A percentile compares a stretch with the other conserved stretches of the same genome.
These are phyloP conservation scores for Thaumetopoea pityocampa DNA, from an alignment of 1,140 invertebrate genomes.

Conservation along the genomic window DNA sequence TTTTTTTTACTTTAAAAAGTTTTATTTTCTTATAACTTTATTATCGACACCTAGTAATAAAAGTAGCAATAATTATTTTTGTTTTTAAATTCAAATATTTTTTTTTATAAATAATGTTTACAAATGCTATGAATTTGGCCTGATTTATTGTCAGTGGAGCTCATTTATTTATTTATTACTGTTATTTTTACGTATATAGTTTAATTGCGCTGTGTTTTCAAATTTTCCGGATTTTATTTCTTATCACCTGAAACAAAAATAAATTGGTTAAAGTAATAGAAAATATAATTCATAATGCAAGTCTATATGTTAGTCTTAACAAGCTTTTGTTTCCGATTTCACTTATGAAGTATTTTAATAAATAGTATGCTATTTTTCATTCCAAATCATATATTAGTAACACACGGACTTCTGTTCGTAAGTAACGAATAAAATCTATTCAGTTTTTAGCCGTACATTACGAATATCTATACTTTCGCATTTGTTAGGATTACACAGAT, in stretches of 20 bases:
- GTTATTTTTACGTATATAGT: conserved; percentile 13
- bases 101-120: conserved; percentile 19
- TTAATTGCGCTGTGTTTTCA: conserved; percentile 9
- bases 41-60: conserved; percentile 11
- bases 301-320: too few species aligned
- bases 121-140: conserved; percentile 37
- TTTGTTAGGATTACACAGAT: too few species aligned
- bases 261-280: conserved; percentile 5
- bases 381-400: too few species aligned
- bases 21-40: neutral
- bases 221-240: conserved; percentile 9
- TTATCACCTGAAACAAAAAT: conserved; percentile 49
- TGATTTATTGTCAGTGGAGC: conserved; percentile 49
- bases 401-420: too few species aligned
- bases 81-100: conserved; percentile 15
- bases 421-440: too few species aligned
- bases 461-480: too few species aligned
- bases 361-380: too few species aligned
- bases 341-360: too few species aligned
- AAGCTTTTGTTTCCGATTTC: too few species aligned
- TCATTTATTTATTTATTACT: conserved; percentile 16
- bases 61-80: conserved; percentile 2
- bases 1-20: conserved; percentile 3
- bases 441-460: too few species aligned
- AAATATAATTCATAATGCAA: too few species aligned